phyloP scores from a whole-genome alignment of 2,113 vertebrate genomes.

The Nymphicus hollandicus region DNA sequence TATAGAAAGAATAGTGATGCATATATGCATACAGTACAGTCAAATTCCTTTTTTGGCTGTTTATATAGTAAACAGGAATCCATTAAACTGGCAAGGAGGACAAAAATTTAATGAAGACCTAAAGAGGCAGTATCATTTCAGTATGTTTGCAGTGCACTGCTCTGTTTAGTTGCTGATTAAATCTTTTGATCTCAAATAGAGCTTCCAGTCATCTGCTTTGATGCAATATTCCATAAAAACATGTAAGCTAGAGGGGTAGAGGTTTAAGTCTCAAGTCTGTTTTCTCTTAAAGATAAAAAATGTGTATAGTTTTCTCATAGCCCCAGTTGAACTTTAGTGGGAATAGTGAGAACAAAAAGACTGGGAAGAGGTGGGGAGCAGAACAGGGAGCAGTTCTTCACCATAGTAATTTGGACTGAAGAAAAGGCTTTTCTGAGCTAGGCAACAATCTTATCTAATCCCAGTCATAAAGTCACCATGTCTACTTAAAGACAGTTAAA shows the following conservation, averaged over 20 bases:
- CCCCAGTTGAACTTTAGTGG: not conserved
- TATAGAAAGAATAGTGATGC: not conserved
- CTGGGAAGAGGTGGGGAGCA: not conserved
- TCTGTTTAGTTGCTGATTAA: conserved; percentile 10
- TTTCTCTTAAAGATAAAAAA: not conserved
- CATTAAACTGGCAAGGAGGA: not conserved
- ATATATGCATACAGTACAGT: not conserved
- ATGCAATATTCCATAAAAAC: not conserved
- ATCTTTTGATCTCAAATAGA: not conserved
- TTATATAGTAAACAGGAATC: not conserved
- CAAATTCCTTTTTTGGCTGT: not conserved
- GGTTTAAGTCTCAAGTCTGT: not conserved
- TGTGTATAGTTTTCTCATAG: not conserved
- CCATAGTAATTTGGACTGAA: not conserved
- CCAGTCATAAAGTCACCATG: not conserved
- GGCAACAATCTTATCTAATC: not conserved
- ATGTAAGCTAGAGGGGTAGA: not conserved
- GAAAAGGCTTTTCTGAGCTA: not conserved
- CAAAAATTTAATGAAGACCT: conserved; percentile 16
- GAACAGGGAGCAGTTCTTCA: not conserved
- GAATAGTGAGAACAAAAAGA: not conserved
- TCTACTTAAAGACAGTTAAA: not conserved
- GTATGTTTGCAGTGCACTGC: not conserved
- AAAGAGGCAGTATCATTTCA: not conserved
- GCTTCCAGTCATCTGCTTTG: not conserved